Base-by-base conservation (phyloP, 1,140 invertebrate genomes). In the Dysdera silvatica region DNA sequence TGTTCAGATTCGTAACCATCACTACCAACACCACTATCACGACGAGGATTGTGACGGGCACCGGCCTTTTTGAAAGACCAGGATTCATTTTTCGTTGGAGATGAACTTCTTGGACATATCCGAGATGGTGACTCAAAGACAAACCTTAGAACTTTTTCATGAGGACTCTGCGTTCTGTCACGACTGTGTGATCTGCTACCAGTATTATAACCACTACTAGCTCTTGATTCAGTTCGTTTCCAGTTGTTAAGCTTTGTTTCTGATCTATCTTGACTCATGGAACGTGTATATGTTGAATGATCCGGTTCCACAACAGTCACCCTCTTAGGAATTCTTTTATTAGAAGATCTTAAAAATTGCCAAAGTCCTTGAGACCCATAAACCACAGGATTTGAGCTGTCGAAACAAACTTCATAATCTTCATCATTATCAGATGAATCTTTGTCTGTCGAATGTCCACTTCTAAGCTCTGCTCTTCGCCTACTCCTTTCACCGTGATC, bases 311-410 rank as follows among this genome's bases (percentile, higher is more conserved):
- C 43, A 16, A 51, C 51, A 2, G 41, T 32, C 26, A 43, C 23
- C 0, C 64, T 18, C 2, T 16, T 14, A 52, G 58, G 58, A 10
- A 66, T 32, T 2, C 49, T 40, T 20, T 29, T 55, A 35, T 66
- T 66, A 23, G 51, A 53, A 16, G 66, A 53, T 37, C 51, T 23
- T 32, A 67, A 35, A 23, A 67, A 29, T 16, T 67, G 55, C 60
- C 55, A 63, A n/a, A 67, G 49, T n/a, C 66, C 66, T 40, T 67
- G 60, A 5, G 66, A 67, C 18, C 66, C 66, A 52, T 67, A 67
- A 1, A 63, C 52, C 12, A 63, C 61, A 31, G 66, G 53, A 31
- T 31, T 56, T 18, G 54, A 57, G 54, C 63, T 61, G 33, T 67
- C 61, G 49, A 53, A 63, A 23, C 54, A 61, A 1, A 67, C 37